Conservation (phyloP, 2,113 vertebrate species). For the Ariopsis seemanni region DNA sequence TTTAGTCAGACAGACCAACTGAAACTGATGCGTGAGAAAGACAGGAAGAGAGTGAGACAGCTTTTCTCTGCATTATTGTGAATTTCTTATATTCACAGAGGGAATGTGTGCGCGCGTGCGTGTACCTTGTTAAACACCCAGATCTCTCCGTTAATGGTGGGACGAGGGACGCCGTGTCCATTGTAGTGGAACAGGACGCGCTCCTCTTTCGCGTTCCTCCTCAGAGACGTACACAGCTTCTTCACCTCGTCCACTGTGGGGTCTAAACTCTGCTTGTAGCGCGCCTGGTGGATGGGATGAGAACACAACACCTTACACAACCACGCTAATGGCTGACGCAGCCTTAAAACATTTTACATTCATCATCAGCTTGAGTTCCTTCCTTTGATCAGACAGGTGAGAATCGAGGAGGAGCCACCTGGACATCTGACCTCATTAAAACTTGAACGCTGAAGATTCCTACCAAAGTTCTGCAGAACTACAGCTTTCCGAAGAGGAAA, state of each 20-base stretch:
- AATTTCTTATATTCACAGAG: not conserved
- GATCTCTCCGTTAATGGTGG: slow-evolving; percentile 96
- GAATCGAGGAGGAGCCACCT: not conserved
- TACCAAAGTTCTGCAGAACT: not conserved
- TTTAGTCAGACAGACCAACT: not conserved
- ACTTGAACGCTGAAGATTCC: not conserved
- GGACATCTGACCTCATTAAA: not conserved
- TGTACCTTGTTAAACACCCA: slow-evolving; percentile 91
- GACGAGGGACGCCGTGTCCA: slow-evolving; percentile 94
- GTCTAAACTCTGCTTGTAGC: slow-evolving; percentile 97
- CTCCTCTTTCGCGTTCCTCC: slow-evolving; percentile 96
- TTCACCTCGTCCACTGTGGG: slow-evolving; percentile 98
- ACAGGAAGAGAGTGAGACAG: not conserved
- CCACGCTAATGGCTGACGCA: not conserved
- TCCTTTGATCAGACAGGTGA: not conserved
- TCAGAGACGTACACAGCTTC: slow-evolving; percentile 93
- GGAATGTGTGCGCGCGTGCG: not conserved
- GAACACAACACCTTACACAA: not conserved
- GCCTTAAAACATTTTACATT: not conserved
- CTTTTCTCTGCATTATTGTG: not conserved
- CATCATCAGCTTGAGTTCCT: not conserved
- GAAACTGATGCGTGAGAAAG: not conserved
- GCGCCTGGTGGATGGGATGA: slow-evolving; percentile 74
- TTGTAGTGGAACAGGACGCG: slow-evolving; percentile 98
- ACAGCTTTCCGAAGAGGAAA: not conserved